Conservation (phyloP, 1,140 invertebrate species). For the Gonatopus flavifemur region DNA sequence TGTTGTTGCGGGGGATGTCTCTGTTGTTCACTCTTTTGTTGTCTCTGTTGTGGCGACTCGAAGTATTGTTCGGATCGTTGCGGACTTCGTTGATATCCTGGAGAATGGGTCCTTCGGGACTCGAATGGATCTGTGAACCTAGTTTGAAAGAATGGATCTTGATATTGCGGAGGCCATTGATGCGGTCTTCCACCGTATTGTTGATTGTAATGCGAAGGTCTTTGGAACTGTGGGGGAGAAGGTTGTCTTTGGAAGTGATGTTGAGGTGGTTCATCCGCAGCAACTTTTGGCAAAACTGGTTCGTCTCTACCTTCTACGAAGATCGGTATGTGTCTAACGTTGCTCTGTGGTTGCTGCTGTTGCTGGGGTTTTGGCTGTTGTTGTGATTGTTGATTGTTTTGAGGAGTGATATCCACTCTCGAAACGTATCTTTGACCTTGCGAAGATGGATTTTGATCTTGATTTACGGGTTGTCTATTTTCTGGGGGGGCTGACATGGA, state of each 20-base stretch:
- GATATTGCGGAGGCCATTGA: constrained; percentile 34
- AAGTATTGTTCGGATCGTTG: no score
- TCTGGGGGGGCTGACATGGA: constrained; percentile 71
- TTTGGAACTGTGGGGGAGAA: constrained; percentile 53
- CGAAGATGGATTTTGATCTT: constrained; percentile 26
- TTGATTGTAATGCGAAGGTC: constrained; percentile 35
- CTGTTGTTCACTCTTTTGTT: constrained; percentile 12
- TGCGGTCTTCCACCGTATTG: constrained; percentile 24
- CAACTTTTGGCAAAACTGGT: constrained; percentile 68
- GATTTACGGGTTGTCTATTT: constrained; percentile 36
- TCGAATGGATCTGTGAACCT: constrained; percentile 47
- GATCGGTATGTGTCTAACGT: constrained; percentile 82
- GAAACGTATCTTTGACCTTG: constrained; percentile 55
- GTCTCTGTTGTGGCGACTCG: constrained; percentile 21
- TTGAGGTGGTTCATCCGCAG: constrained; percentile 36
- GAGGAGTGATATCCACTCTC: constrained; percentile 62
- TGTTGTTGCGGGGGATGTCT: constrained; percentile 27
- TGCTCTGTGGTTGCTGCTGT: constrained; percentile 42
- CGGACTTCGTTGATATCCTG: no score
- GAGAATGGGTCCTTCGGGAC: no score
- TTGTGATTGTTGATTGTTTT: constrained; percentile 30
- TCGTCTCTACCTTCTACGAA: constrained; percentile 81
- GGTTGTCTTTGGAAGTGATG: constrained; percentile 46
- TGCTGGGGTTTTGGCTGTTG: constrained; percentile 31
- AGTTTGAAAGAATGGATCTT: constrained; percentile 35